Evolutionary conservation across 2,797 vertebrate species (phyloP).

Genomic region (Halcyon leucocephala): DNA sequence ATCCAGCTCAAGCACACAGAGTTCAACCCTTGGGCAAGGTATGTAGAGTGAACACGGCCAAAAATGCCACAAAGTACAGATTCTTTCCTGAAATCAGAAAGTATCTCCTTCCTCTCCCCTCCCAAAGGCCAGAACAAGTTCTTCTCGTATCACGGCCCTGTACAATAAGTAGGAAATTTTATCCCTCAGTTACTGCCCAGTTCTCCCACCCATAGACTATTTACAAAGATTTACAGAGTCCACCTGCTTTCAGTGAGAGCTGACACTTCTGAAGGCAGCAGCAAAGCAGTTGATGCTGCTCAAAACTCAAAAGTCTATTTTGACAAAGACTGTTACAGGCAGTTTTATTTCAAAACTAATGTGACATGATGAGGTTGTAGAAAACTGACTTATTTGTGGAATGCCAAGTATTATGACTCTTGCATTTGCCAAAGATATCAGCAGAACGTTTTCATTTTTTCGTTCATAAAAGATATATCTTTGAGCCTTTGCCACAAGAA

Average conservation of each 20-base stretch:
- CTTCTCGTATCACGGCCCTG: background rate
- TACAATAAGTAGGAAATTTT: background rate
- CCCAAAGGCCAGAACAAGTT: background rate
- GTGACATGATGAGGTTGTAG: background rate
- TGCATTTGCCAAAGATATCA: background rate
- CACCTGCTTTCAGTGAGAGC: background rate
- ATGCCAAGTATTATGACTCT: background rate
- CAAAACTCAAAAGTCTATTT: background rate
- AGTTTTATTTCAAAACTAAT: background rate
- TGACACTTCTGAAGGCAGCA: background rate
- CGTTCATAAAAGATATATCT: slow-evolving; percentile 6
- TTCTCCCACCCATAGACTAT: background rate
- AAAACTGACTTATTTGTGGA: background rate
- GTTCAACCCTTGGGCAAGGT: background rate
- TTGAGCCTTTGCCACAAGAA: slow-evolving; percentile 39
- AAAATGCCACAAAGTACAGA: background rate
- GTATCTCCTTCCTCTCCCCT: background rate
- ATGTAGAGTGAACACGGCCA: background rate
- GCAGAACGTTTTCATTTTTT: background rate
- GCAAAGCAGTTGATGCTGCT: background rate
- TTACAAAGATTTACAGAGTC: background rate
- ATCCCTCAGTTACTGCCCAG: background rate
- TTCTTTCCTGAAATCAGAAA: background rate
- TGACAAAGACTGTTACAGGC: background rate
- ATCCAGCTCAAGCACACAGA: background rate